Evolutionary conservation across 1,140 invertebrate genomes (phyloP).

Genomic region (Drosophila ananassae): DNA sequence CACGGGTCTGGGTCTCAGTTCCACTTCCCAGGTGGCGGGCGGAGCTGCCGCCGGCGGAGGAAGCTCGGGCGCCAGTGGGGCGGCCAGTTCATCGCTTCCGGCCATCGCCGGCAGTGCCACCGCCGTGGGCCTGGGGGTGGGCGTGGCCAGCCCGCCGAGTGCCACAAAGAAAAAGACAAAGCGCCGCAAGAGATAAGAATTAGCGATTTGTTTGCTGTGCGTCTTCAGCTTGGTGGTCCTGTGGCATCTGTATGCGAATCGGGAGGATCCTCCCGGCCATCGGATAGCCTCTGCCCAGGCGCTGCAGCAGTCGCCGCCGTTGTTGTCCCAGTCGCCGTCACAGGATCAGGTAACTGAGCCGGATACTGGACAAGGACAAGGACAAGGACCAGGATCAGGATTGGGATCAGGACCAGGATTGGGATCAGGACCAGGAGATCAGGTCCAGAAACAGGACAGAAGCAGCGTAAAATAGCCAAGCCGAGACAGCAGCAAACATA

Average conservation of each 20-base stretch:
- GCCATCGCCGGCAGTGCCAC: constrained; percentile 1
- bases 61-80: neutral
- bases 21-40: neutral
- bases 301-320: constrained; percentile 6
- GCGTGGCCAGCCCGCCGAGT: constrained; percentile 61
- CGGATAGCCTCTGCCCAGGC: constrained; percentile 18
- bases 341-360: neutral
- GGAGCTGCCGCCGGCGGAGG: neutral
- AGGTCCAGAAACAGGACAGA: neutral
- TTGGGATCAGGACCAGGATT: neutral
- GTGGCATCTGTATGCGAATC: constrained; percentile 73
- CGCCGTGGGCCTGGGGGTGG: constrained; percentile 38
- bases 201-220: constrained; percentile 84
- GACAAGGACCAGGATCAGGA: neutral
- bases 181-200: constrained; percentile 84
- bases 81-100: neutral
- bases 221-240: constrained; percentile 78
- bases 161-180: constrained; percentile 82
- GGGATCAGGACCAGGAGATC: neutral
- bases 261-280: constrained; percentile 14
- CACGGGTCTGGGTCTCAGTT: constrained; percentile 11
- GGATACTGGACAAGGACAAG: neutral
- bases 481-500: constrained; percentile 47
- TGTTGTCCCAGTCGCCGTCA: too few relatives aligned
- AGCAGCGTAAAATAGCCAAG: constrained; percentile 27